A percentile compares a stretch with the other conserved stretches of the same genome.
phyloP scores from a whole-genome alignment of 2,888 invertebrate species.

The Poecilus cupreus region DNA sequence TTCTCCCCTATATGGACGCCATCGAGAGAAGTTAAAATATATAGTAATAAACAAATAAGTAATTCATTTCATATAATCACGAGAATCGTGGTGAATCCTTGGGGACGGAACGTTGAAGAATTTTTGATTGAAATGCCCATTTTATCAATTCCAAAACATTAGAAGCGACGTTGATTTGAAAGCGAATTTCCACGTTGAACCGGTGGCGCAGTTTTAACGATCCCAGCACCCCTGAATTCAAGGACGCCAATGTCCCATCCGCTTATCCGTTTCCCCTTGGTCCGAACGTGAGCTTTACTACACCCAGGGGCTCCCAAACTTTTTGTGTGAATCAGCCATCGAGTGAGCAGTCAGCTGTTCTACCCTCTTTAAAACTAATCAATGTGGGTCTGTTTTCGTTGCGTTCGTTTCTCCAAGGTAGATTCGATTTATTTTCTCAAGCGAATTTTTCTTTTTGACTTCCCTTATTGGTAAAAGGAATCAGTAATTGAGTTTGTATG shows the following conservation, averaged over 20 bases:
- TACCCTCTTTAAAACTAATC: constrained; percentile 24
- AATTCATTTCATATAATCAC: too few relatives aligned
- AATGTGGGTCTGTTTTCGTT: constrained; percentile 4
- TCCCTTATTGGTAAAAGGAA: constrained; percentile 15
- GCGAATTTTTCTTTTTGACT: constrained; percentile 10
- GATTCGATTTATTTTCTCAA: constrained; percentile 16
- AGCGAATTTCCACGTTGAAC: constrained; percentile 26
- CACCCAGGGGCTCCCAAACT: constrained; percentile 18
- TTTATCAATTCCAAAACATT: too few relatives aligned
- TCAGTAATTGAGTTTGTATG: constrained; percentile 13
- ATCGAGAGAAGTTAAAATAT: too few relatives aligned
- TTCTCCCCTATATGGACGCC: too few relatives aligned
- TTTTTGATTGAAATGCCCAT: too few relatives aligned
- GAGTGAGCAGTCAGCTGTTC: constrained; percentile 21
- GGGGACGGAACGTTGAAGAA: too few relatives aligned
- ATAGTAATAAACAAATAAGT: too few relatives aligned
- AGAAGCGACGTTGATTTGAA: background rate
- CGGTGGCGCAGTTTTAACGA: constrained; percentile 34
- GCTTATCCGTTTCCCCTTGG: constrained; percentile 34
- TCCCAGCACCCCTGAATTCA: constrained; percentile 41
- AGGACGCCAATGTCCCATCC: constrained; percentile 29
- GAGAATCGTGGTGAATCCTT: too few relatives aligned
- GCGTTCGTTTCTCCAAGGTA: background rate
- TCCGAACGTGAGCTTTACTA: background rate
- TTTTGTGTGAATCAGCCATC: background rate